A percentile compares a stretch with the other conserved stretches of the same genome.
phyloP scores from a whole-genome alignment of 1,140 invertebrate genomes.

The Argopecten irradians region DNA sequence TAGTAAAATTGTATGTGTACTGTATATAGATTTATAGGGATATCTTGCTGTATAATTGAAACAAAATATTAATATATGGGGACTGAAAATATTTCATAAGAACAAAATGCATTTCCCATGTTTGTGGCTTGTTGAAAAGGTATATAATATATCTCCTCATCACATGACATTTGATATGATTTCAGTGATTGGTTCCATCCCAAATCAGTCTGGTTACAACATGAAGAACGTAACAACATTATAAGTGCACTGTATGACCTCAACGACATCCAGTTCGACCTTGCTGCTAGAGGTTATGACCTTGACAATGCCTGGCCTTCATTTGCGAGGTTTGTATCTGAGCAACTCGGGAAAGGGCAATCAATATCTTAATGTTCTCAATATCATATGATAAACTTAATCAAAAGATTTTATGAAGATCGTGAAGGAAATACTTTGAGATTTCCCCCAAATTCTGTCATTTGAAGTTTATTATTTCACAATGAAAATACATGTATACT shows the following conservation, averaged over 20 bases:
- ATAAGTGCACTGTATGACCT: slow-evolving; percentile 77
- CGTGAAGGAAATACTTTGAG: not conserved
- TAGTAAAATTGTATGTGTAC: too few species aligned
- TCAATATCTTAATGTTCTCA: not conserved
- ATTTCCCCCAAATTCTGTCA: not conserved
- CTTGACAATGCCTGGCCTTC: slow-evolving; percentile 78
- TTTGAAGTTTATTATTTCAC: too few species aligned
- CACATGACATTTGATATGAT: not conserved
- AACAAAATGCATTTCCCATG: not conserved
- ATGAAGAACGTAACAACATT: slow-evolving; percentile 62
- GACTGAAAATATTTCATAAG: not conserved
- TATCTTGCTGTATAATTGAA: too few species aligned
- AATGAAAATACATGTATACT: too few species aligned
- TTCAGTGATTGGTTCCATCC: slow-evolving; percentile 72
- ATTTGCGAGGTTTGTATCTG: slow-evolving; percentile 75
- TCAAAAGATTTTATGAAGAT: not conserved
- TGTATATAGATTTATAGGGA: too few species aligned
- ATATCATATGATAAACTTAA: not conserved
- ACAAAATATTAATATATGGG: too few species aligned
- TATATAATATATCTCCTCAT: not conserved
- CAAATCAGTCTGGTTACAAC: slow-evolving; percentile 71
- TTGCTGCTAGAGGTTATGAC: slow-evolving; percentile 77
- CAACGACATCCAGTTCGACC: slow-evolving; percentile 78
- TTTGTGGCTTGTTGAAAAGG: not conserved
- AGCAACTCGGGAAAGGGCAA: not conserved